Evolutionary conservation across 2,113 vertebrate genomes (phyloP).

Genomic region (Phocoena sinus): DNA sequence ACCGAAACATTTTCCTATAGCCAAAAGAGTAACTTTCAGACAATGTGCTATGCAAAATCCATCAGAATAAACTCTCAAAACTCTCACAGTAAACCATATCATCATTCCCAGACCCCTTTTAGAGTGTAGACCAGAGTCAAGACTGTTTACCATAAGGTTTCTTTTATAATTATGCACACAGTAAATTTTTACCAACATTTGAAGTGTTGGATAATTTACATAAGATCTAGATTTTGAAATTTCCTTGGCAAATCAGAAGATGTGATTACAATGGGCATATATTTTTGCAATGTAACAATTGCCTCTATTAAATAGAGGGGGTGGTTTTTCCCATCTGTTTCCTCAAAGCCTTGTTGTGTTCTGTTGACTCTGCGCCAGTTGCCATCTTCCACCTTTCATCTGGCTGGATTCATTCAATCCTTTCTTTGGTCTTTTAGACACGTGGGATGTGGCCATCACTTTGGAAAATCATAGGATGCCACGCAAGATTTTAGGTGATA

Average conservation of each 20-base stretch:
- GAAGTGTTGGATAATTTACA: background rate
- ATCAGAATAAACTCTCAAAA: background rate
- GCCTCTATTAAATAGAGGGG: background rate
- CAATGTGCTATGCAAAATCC: background rate
- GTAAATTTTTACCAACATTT: background rate
- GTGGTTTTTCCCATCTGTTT: background rate
- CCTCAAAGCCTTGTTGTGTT: background rate
- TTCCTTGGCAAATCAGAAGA: background rate
- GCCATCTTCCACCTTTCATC: background rate
- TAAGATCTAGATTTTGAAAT: background rate
- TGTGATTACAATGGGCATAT: background rate
- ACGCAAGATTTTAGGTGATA: background rate
- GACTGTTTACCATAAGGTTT: background rate
- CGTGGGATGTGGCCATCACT: background rate
- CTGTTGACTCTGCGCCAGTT: background rate
- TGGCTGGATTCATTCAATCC: background rate
- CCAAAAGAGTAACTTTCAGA: background rate
- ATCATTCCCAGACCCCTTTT: background rate
- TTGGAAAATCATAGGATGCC: background rate
- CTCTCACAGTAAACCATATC: background rate
- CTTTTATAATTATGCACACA: background rate
- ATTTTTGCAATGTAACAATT: background rate
- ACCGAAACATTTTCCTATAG: background rate
- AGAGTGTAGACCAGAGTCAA: background rate
- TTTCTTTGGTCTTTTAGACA: background rate